Percentiles rank a stretch among this genome's conserved stretches.
Evolutionary conservation across 2,113 vertebrate genomes (phyloP).

Genomic region (Ammodytes dubius): DNA sequence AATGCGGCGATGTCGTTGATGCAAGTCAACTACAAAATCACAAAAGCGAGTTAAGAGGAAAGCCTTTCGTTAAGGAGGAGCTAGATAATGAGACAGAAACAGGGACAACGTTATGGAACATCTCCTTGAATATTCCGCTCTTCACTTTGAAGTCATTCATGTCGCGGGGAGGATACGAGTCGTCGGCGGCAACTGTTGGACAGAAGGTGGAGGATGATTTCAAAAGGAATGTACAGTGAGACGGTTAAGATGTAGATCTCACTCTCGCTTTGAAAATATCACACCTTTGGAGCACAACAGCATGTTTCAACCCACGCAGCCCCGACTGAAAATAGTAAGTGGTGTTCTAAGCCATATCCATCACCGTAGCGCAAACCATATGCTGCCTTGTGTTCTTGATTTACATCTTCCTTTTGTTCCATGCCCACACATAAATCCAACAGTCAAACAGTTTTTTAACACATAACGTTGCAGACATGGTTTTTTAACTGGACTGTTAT

Average conservation of each 20-base stretch:
- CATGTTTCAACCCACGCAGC: slow-evolving; percentile 79
- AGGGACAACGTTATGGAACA: slow-evolving; percentile 12
- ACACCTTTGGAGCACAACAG: slow-evolving; percentile 80
- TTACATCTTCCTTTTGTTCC: slow-evolving; percentile 9
- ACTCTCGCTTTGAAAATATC: slow-evolving; percentile 75
- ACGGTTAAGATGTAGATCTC: slow-evolving; percentile 61
- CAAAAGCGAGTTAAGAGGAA: slow-evolving; percentile 8
- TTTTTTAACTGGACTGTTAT: slow-evolving; percentile 43
- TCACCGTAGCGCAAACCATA: slow-evolving; percentile 66
- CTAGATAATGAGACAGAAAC: slow-evolving; percentile 41
- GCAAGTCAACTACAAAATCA: slow-evolving; percentile 22
- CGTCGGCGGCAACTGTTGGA: slow-evolving; percentile 41
- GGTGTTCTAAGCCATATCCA: slow-evolving; percentile 63
- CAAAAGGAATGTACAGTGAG: slow-evolving; percentile 66
- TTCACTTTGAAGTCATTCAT: slow-evolving; percentile 60
- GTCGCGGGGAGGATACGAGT: slow-evolving; percentile 8
- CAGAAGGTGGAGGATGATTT: slow-evolving; percentile 56
- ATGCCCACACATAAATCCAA: slow-evolving; percentile 46
- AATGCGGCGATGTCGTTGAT: slow-evolving; percentile 33
- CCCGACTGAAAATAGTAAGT: slow-evolving; percentile 77
- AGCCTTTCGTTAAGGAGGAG: slow-evolving; percentile 45
- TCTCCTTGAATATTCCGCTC: slow-evolving; percentile 32
- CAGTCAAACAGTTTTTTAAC: slow-evolving; percentile 31
- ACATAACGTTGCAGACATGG: slow-evolving; percentile 37
- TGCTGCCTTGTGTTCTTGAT: slow-evolving; percentile 62